Evolutionary conservation across 2,888 invertebrate genomes (phyloP), one percentile per base, ranked within the genome.

Genomic region (Colletes collaris): DNA sequence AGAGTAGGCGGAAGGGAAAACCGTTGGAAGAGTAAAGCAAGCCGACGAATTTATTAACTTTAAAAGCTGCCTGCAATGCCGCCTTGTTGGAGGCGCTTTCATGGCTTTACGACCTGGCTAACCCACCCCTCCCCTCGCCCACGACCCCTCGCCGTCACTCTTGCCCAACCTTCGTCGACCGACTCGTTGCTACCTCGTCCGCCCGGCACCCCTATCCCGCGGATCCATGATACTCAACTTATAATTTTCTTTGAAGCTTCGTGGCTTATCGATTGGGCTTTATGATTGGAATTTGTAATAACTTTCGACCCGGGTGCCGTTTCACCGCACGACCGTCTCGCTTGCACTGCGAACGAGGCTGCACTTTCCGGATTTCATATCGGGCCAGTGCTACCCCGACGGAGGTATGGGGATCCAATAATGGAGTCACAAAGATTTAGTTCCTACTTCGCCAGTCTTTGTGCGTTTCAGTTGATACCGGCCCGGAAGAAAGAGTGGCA

Each of bases 41-140:
- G 79, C 86, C 76, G 86, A 87, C 88, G 88, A 91, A 91, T 91
- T 91, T 91, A 91, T 91, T 91, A 91, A 91, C 90, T 90, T 91
- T 88, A 84, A 91, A 91, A 91, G 89, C 90, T 86, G 88, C 82
- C 87, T 79, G 85, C 89, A 77, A 87, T 88, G 83, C 86, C 86
- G 86, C 83, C 85, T 86, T 81, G 87, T 88, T 87, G 84, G 82
- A 82, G 85, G 81, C 86, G 86, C 86, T 87, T 86, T 87, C 86
- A 87, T 83, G 86, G 81, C 86, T 89, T 87, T 84, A 84, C 85
- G 83, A 88, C 75, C 80, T 56, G 69, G 64, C 78, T 68, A 58
- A 59, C 40, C 64, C 65, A 64, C 44, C 67, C 52, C 81, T 56
- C 65, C 52, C 59, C 66, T 16, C 63, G 11, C 60, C n/a, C 58